A percentile compares a stretch with the other conserved stretches of the same genome.
These are phyloP conservation scores for Pseudomyrmex cubaensis DNA, from an alignment of 1,140 invertebrate genomes.

Conservation along the genomic window DNA sequence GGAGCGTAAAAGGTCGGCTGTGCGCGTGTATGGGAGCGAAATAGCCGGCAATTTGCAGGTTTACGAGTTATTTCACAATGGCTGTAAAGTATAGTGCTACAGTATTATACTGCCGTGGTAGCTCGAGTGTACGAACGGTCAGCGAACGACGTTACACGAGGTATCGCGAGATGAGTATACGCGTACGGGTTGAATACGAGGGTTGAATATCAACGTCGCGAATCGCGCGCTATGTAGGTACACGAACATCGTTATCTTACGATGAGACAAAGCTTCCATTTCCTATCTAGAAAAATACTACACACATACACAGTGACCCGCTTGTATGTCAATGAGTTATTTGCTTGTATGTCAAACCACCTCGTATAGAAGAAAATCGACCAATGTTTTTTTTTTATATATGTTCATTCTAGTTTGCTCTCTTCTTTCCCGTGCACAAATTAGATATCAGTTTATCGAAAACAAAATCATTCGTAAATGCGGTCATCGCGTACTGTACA, in stretches of 20 bases:
- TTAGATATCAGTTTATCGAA: too few relatives aligned
- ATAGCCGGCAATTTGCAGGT: slow-evolving; percentile 85
- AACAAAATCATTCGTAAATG: too few relatives aligned
- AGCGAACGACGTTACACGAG: slow-evolving; percentile 60
- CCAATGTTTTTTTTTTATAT: too few relatives aligned
- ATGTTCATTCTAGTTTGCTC: too few relatives aligned
- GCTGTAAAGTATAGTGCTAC: slow-evolving; percentile 85
- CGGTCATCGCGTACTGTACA: too few relatives aligned
- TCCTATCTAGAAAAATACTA: not conserved
- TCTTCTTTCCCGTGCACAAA: too few relatives aligned
- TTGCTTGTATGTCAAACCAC: too few relatives aligned
- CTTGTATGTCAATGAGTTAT: too few relatives aligned
- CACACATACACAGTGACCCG: too few relatives aligned
- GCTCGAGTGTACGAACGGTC: slow-evolving; percentile 67
- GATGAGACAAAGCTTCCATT: slow-evolving; percentile 13
- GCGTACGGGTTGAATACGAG: not conserved
- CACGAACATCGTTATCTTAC: slow-evolving; percentile 24
- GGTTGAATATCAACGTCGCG: too few relatives aligned
- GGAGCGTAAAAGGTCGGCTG: slow-evolving; percentile 54
- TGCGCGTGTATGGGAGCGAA: slow-evolving; percentile 80
- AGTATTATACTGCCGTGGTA: slow-evolving; percentile 78
- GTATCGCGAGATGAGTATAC: not conserved
- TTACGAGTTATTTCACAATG: slow-evolving; percentile 86
- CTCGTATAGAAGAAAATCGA: too few relatives aligned
- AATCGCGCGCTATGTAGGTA: slow-evolving; percentile 20